Evolutionary conservation across 2,888 invertebrate species (phyloP), one percentile per base, ranked within the genome.

Genomic region (Tenthredo scrophulariae): DNA sequence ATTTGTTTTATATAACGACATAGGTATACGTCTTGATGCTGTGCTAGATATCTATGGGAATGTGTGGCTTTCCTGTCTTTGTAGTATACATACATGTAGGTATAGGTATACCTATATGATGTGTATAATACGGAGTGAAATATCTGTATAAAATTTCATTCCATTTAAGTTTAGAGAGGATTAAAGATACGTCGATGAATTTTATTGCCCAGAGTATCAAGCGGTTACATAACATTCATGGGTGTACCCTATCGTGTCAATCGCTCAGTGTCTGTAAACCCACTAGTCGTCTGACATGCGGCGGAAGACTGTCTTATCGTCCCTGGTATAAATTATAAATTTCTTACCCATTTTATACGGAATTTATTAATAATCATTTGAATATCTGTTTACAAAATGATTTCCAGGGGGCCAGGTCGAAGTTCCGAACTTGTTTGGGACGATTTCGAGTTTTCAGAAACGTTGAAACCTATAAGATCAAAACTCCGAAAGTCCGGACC

Each of bases 151-250:
- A 50, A 33, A 54, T 54, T 77, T 77, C 33, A 50, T 50, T 77
- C 50, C 50, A 29, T 77, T 77, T 13, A 50, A 77, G 26, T 77
- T 77, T 54, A 43, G 15, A 13, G 50, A 77, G 33, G 29, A 77
- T 77, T 29, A 50, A 33, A 77, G 77, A 50, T 77, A 4, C 50
- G 29, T 40, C 77, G 50, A 50, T 50, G 77, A 37, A 50, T 77
- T 77, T 77, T 77, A 77, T 54, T 77, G 77, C 50, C 18, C 50
- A 3, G 6, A 46, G 29, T n/a, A 22, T 29, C 22, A 50, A 46
- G 22, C 33, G 77, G 29, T 50, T 77, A 50, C 50, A 50, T 50
- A 18, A 18, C 13, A 29, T 77, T 40, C 43, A 22, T n/a, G 18
- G 18, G 43, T 74, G 18, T 29, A 43, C 29, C 26, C 15, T 46